Evolutionary conservation across 2,113 vertebrate genomes (phyloP), one percentile per base, ranked within the genome.

Genomic region (Cinclus mexicanus): DNA sequence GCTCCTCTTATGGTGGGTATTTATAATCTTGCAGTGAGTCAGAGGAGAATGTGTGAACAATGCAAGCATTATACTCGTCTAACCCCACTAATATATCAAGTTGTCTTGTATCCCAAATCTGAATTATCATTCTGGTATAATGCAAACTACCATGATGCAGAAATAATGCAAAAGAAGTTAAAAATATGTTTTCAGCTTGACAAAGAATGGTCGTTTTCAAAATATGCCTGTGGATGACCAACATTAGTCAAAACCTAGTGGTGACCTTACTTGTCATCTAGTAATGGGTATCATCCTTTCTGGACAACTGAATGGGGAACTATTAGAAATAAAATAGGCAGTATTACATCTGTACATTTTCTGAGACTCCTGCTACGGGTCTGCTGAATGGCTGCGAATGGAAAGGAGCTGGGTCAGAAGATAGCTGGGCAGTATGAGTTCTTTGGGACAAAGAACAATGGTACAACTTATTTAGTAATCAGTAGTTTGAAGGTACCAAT

Each of bases 11-110:
- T 1, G 29, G 53, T 46, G 82, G 76, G 61, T 89, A 42, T 77
- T 95, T 96, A 83, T 79, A 64, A 72, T 86, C 83, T 83, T 84
- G 46, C 12, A 64, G 61, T 39, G 70, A 97, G 88, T 93, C 83
- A 78, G 55, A 86, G 79, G 83, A 79, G 74, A 94, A 71, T 49
- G 67, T 68, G 60, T 77, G 92, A 93, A 91, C 88, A 89, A 89
- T 77, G 65, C 50, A 68, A 85, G 72, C 83, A 37, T 89, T 95
- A 83, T 93, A 59, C n/a, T 85, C 3, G 1, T 87, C 80, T 92
- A 77, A 63, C 74, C 18, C 63, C 22, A 59, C 59, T 74, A 60
- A 74, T 49, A n/a, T 81, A 86, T 80, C 74, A 57, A 23, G 53
- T 78, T 26, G 21, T 93, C 49, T 67, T 31, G 17, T 67, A 41